Base-by-base conservation (phyloP, 1,140 invertebrate genomes). In the Portunus trituberculatus region DNA sequence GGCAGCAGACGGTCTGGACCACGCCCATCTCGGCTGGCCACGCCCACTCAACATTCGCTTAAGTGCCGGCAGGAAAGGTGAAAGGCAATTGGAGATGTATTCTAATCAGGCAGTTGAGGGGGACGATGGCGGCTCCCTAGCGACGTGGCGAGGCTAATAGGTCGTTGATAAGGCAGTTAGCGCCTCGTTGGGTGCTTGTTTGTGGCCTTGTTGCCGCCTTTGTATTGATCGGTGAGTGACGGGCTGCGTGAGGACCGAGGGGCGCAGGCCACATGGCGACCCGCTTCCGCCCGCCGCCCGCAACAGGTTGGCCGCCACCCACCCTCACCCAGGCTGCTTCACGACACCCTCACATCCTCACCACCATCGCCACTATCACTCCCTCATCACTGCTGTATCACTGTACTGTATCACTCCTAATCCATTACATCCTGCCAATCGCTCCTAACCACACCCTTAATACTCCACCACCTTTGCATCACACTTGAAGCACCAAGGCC, bases 141-240 rank as follows among this genome's bases (percentile, higher is more conserved):
- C n/a, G 67, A 76, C 67, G 67, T n/a, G 20, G 25, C 20, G 67
- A 20, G 84, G 84, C 31, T 87, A 87, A 87, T 29, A 28, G 48
- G 89, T 52, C 46, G 89, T 29, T 59, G 89, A 91, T 31, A 45
- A 39, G 14, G 90, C 46, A 76, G 90, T 91, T 91, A 91, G 59
- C 90, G 59, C 90, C 90, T 91, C 52, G 90, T 91, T 91, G 8
- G 29, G 6, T 29, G n/a, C 59, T 91, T 91, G 29, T 91, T 31
- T 91, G n/a, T 31, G 52, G 59, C 12, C 90, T 76, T 76, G 90
- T 59, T 76, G 90, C n/a, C 25, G 90, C 14, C 52, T 91, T 91
- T 76, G 90, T 91, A 91, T 91, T 91, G 90, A 91, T 91, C 89
- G 89, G 89, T 91, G 89, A 91, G 89, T 48, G 89, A 59, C 46